Evolutionary conservation across 2,113 vertebrate species (phyloP), one percentile per base, ranked within the genome.

Genomic region (Lates calcarifer): DNA sequence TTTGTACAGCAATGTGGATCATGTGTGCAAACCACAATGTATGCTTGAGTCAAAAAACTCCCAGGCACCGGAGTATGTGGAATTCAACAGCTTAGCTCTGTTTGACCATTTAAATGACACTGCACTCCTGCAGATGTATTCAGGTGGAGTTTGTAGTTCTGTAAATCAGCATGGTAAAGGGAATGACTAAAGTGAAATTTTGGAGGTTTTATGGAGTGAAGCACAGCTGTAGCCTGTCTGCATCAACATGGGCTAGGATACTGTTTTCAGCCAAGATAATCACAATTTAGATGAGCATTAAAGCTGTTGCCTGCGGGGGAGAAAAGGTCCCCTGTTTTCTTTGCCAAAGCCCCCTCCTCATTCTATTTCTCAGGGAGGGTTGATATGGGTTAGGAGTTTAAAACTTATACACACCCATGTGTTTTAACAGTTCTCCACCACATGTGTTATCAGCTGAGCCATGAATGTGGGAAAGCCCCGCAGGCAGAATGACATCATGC

Each of bases 371-470:
- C 86, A 84, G 82, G 80, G 84, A 89, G 79, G 87, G 88, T 79
- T 90, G 89, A 92, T 80, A 88, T 47, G 83, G 89, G 87, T 88
- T 87, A 77, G 68, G 71, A 90, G 84, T 92, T 92, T 88, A 69
- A 88, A 83, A 84, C 79, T 43, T 81, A 79, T 76, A 86, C 88
- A 90, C 92, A 66, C 91, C 91, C 93, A 91, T 87, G 79, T 88
- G 86, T 87, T 91, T 91, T 86, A 87, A 85, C 85, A 87, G 88
- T 83, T 88, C 87, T 73, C 64, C 75, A 86, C 83, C 91, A 90
- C 89, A 92, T 91, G 89, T 90, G 92, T 92, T 93, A 93, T 94
- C 93, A 93, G 93, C 92, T 91, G 89, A 88, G 85, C 85, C 85
- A 70, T 69, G 77, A 82, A 90, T 93, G 90, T 92, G 92, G 91